Evolutionary conservation across 2,113 vertebrate species (phyloP).

Genomic region (Sebastes fasciatus): DNA sequence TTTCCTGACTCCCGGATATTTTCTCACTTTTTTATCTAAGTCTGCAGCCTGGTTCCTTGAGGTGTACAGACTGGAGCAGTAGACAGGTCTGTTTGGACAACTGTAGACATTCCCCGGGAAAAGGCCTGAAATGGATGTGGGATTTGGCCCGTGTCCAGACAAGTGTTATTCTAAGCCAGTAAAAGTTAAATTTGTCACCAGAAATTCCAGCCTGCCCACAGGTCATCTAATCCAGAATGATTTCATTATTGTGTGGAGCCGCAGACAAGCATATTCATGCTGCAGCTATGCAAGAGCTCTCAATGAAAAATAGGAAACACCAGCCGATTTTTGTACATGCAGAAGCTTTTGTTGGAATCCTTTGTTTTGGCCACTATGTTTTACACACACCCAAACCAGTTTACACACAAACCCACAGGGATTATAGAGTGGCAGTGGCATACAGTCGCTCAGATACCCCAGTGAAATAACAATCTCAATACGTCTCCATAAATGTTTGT

Average conservation of each 20-base stretch:
- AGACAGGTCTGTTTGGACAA: constrained; percentile 68
- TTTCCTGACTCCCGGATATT: neutral
- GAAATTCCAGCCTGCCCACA: constrained; percentile 51
- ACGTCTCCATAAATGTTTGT: neutral
- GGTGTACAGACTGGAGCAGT: constrained; percentile 36
- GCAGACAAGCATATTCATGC: neutral
- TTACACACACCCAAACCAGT: neutral
- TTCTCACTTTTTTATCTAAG: neutral
- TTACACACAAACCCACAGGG: neutral
- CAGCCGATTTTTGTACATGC: neutral
- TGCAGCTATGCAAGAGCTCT: constrained; percentile 3
- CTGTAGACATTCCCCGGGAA: constrained; percentile 55
- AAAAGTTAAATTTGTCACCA: constrained; percentile 75
- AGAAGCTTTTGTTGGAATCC: neutral
- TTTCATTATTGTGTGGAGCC: constrained; percentile 38
- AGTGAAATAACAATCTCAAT: neutral
- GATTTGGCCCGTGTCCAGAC: constrained; percentile 74
- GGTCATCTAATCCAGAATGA: constrained; percentile 54
- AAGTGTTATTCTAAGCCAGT: constrained; percentile 72
- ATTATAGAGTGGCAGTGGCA: neutral
- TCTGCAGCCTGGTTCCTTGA: constrained; percentile 19
- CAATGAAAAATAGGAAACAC: constrained; percentile 21
- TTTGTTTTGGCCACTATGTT: neutral
- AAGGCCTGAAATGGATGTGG: constrained; percentile 73
- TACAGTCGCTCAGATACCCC: neutral